Conservation (phyloP, 2,797 vertebrate genomes). For the Microchirus variegatus region DNA sequence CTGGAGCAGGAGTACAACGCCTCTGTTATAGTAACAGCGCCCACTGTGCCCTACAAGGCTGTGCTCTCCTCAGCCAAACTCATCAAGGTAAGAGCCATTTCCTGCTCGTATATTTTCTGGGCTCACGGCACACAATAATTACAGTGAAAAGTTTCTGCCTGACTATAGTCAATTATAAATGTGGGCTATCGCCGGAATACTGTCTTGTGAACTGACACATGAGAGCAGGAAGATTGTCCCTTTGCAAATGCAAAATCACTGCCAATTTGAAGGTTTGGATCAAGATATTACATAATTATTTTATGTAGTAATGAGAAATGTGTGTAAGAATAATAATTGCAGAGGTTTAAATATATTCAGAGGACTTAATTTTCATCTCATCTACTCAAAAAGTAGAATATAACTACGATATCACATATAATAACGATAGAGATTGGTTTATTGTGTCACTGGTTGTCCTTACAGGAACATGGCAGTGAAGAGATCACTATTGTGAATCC, state of each 20-base stretch:
- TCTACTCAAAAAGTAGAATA: background rate
- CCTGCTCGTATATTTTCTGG: slow-evolving; percentile 1
- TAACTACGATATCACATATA: background rate
- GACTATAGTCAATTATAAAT: slow-evolving; percentile 17
- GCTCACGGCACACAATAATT: background rate
- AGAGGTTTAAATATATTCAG: background rate
- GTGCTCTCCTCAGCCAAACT: slow-evolving; percentile 89
- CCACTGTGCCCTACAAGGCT: slow-evolving; percentile 95
- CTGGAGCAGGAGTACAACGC: slow-evolving; percentile 96
- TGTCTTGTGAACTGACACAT: slow-evolving; percentile 5
- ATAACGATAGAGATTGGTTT: background rate
- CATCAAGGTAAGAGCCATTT: slow-evolving; percentile 88
- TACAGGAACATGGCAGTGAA: slow-evolving; percentile 86
- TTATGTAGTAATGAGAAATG: background rate
- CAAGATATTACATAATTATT: background rate
- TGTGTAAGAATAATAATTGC: background rate
- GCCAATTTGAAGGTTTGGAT: background rate
- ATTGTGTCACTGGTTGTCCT: slow-evolving; percentile 15
- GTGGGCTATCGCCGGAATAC: background rate
- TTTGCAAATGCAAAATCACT: background rate
- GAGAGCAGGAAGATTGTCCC: slow-evolving; percentile 2
- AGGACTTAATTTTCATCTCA: background rate
- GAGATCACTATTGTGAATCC: slow-evolving; percentile 94
- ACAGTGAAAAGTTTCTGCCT: background rate
- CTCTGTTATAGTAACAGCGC: slow-evolving; percentile 92